These are phyloP conservation scores for Fregetta grallaria DNA, from an alignment of 2,113 vertebrate species.

Conservation along the genomic window DNA sequence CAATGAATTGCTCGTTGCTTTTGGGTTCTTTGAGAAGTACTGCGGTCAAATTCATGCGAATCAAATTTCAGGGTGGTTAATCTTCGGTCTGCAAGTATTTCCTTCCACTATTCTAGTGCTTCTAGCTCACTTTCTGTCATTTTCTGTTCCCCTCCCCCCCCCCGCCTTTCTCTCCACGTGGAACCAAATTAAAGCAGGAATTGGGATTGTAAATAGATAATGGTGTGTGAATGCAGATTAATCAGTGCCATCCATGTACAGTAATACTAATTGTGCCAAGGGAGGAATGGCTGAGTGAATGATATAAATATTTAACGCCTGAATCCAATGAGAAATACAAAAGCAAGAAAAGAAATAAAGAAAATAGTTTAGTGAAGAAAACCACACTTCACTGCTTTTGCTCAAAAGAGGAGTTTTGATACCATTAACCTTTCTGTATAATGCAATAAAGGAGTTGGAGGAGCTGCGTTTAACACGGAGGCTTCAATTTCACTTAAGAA, in stretches of 20 bases:
- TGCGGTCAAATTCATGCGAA: neutral
- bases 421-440: neutral
- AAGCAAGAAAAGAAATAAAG: neutral
- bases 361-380: neutral
- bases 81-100: neutral
- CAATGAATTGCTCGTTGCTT: rapidly evolving
- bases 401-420: neutral
- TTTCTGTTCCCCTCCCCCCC: neutral
- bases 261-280: conserved; percentile 40
- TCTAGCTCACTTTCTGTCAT: neutral
- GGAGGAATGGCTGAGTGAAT: neutral
- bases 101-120: neutral
- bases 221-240: conserved; percentile 38
- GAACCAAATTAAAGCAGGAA: conserved; percentile 32
- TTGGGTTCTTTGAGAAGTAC: neutral
- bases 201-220: conserved; percentile 59
- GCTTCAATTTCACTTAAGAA: neutral
- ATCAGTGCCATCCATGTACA: conserved; percentile 14
- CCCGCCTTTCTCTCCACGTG: neutral
- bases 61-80: neutral
- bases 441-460: neutral
- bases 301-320: conserved; percentile 46
- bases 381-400: neutral
- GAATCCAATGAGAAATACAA: neutral
- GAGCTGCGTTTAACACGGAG: neutral